Evolutionary conservation across 2,888 invertebrate species (phyloP).

Genomic region (Colletes collaris): DNA sequence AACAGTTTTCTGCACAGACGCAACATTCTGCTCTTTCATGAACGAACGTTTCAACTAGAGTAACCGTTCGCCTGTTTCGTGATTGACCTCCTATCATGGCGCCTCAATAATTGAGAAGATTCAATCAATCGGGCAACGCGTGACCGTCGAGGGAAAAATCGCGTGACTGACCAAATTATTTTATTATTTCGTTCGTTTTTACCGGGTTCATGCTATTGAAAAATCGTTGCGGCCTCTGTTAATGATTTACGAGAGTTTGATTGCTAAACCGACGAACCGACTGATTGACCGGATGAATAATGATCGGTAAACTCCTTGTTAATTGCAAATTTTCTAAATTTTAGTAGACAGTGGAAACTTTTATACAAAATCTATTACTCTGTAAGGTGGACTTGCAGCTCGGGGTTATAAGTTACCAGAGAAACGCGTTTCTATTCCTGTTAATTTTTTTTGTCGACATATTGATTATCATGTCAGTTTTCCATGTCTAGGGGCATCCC

Average conservation of each 20-base stretch:
- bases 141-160: conserved; percentile 37
- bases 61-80: conserved; percentile 16
- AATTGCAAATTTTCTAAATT: not conserved
- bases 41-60: conserved; percentile 20
- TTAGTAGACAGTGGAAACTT: too few species aligned
- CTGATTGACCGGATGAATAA: conserved; percentile 4
- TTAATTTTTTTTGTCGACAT: too few species aligned
- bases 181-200: conserved; percentile 39
- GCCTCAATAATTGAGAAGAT: conserved; percentile 47
- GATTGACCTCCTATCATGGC: conserved; percentile 47
- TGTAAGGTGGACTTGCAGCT: too few species aligned
- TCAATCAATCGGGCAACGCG: conserved; percentile 41
- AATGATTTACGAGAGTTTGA: conserved; percentile 51
- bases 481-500: too few species aligned
- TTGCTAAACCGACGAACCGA: conserved; percentile 15
- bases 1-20: not conserved
- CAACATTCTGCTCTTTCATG: conserved; percentile 7
- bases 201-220: conserved; percentile 29
- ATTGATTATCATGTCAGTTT: too few species aligned
- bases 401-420: too few species aligned
- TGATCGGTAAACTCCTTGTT: not conserved
- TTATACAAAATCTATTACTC: too few species aligned
- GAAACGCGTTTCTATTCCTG: too few species aligned
- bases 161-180: conserved; percentile 49
- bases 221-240: conserved; percentile 57